phyloP scores from a whole-genome alignment of 2,888 invertebrate genomes.

The Orthonevra nobilis region DNA sequence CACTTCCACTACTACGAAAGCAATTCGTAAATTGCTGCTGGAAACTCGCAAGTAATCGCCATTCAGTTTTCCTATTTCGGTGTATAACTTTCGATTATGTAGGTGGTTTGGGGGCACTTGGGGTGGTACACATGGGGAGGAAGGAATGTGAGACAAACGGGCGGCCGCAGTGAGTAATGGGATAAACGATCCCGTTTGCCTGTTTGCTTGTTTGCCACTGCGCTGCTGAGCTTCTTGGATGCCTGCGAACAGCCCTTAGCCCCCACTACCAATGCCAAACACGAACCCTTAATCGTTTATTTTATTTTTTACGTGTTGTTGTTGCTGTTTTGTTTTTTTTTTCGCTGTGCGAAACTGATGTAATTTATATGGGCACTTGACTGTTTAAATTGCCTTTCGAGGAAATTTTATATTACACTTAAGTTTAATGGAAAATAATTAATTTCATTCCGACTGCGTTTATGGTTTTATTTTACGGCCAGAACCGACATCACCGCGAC shows the following conservation, averaged over 20 bases:
- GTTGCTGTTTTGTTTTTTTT: conserved; percentile 12
- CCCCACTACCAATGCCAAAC: conserved; percentile 19
- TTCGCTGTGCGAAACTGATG: conserved; percentile 77
- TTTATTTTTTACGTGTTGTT: too few species aligned
- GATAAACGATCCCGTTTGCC: conserved; percentile 68
- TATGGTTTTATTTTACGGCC: conserved; percentile 72
- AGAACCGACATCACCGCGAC: conserved; percentile 63
- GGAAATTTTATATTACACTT: conserved; percentile 80
- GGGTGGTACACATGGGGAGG: not conserved
- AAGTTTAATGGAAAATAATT: conserved; percentile 81
- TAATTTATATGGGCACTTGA: conserved; percentile 81
- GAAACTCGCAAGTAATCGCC: conserved; percentile 66
- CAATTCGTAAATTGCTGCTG: conserved; percentile 65
- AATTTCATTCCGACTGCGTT: conserved; percentile 79
- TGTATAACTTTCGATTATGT: conserved; percentile 68
- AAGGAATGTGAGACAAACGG: conserved; percentile 12
- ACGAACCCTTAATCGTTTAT: conserved; percentile 70
- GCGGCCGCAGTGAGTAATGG: conserved; percentile 61
- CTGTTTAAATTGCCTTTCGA: conserved; percentile 80
- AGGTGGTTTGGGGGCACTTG: conserved; percentile 15
- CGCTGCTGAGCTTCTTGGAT: conserved; percentile 65
- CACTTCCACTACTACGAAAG: conserved; percentile 64
- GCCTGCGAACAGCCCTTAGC: conserved; percentile 6
- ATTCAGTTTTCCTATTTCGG: conserved; percentile 65
- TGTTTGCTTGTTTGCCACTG: conserved; percentile 68